Base-by-base conservation (phyloP, 2,888 invertebrate species). In the Sthenelais limicola region DNA sequence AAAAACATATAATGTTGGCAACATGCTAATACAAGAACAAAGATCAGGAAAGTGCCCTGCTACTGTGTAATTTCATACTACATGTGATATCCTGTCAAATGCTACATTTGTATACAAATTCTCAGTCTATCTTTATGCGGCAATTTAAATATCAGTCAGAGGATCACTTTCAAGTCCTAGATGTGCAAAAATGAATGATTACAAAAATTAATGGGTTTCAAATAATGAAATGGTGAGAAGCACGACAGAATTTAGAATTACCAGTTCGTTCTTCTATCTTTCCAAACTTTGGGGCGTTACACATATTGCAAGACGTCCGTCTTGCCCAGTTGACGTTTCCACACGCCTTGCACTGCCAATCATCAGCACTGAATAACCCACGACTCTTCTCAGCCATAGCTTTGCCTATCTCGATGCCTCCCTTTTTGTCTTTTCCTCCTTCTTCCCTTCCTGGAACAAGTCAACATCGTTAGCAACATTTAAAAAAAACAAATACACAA, bases 311-410 rank as follows among this genome's bases (percentile, higher is more conserved):
- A 71, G 94, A 95, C 84, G 93, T 93, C 71, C 99, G 91, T 77
- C 97, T 91, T 30, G 98, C 98, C 99, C 97, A 97, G 89, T 99
- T 99, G 15, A 99, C 98, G 89, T 99, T 99, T n/a, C 98, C 98
- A 90, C 99, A 99, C 90, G 98, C 98, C 89, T 95, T 96, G 88
- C 99, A 99, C 86, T 97, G 96, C 99, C 99, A 99, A 89, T 99
- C 99, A 88, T 99, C 98, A 47, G 99, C 98, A 89, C 96, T 96
- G 88, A 93, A 93, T 74, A 97, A 90, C n/a, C 97, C 97, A 81
- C 96, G 92, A 83, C 97, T 97, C 89, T 98, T 98, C 88, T 99
- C 99, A 0, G 99, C 99, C 43, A 97, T 96, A 28, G 94, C 94
- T 90, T 98, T 98, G 3, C 99, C 99, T 81, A 99, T 98, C 90